Evolutionary conservation across 2,797 vertebrate species (phyloP), one percentile per base, ranked within the genome.

Genomic region (Tadarida brasiliensis): DNA sequence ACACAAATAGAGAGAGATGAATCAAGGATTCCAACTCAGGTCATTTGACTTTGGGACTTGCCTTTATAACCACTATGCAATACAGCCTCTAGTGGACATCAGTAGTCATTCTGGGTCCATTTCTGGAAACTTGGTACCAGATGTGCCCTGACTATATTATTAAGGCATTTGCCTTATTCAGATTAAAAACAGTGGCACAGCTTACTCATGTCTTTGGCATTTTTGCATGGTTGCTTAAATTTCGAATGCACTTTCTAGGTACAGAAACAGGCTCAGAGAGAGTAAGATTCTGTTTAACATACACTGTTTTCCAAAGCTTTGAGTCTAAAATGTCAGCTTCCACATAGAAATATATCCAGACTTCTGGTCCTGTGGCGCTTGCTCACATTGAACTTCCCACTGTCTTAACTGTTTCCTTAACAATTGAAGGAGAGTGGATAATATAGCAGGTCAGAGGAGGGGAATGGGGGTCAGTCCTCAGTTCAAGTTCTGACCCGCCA

Each of bases 401-500:
- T 54, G n/a, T 39, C 24, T 89, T 33, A 86, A 28, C 3, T 44
- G 3, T 44, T 88, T 2, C 33, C 2, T 76, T 57, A 56, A 11
- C 11, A 28, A 22, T 67, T 51, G 35, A 86, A 14, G 28, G 56
- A 70, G 30, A 8, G 7, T 87, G 33, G 49, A 7, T 73, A 77
- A 59, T 14, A 8, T 0, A 74, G 26, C 17, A 81, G 63, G 15
- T 33, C 33, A 33, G 11, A n/a, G 15, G 28, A 47, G 67, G 63
- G 11, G 6, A 19, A 3, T 70, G 71, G 9, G 30, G 35, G 26
- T 95, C 59, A 47, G 28, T 28, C 16, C 47, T 71, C 1, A 19
- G n/a, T 80, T 96, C 51, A 57, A 87, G 49, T 81, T 89, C 51
- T 93, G 47, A 90, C n/a, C 30, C 77, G 22, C 17, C 5, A 68